phyloP scores from a whole-genome alignment of 2,888 invertebrate genomes.

The Eulithis testata region DNA sequence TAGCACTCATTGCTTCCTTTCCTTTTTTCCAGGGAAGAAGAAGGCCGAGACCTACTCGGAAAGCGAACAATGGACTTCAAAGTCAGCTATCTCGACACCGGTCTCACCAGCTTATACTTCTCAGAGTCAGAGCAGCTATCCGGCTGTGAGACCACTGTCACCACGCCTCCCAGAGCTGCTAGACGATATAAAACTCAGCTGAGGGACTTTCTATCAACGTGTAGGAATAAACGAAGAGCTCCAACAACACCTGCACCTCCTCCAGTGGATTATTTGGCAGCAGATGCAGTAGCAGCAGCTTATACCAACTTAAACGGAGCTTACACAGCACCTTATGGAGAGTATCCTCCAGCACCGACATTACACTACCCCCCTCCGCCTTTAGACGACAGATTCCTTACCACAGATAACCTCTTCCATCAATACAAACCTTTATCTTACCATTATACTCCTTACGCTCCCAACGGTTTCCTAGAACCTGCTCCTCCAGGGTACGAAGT shows the following conservation, averaged over 20 bases:
- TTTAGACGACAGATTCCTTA: conserved; percentile 88
- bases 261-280: conserved; percentile 88
- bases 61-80: conserved; percentile 99
- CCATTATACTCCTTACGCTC: conserved; percentile 89
- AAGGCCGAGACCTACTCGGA: conserved; percentile 97
- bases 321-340: conserved; percentile 91
- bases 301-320: conserved; percentile 92
- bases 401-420: conserved; percentile 94
- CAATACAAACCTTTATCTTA: conserved; percentile 96
- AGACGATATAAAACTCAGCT: conserved; percentile 97
- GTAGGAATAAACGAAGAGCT: conserved; percentile 91
- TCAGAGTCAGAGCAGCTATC: conserved; percentile 92
- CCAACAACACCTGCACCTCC: conserved; percentile 85
- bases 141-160: conserved; percentile 85
- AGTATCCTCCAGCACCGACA: conserved; percentile 87
- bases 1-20: not conserved
- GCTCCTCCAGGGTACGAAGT: conserved; percentile 85
- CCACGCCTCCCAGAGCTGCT: conserved; percentile 91
- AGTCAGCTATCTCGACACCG: conserved; percentile 98
- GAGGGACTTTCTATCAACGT: conserved; percentile 96
- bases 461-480: conserved; percentile 93
- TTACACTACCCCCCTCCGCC: conserved; percentile 88
- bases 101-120: conserved; percentile 95
- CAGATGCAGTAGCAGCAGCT: conserved; percentile 90
- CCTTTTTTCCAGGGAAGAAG: conserved; percentile 93